phyloP scores from a whole-genome alignment of 2,888 invertebrate species.

The Palloptera scutellata region DNA sequence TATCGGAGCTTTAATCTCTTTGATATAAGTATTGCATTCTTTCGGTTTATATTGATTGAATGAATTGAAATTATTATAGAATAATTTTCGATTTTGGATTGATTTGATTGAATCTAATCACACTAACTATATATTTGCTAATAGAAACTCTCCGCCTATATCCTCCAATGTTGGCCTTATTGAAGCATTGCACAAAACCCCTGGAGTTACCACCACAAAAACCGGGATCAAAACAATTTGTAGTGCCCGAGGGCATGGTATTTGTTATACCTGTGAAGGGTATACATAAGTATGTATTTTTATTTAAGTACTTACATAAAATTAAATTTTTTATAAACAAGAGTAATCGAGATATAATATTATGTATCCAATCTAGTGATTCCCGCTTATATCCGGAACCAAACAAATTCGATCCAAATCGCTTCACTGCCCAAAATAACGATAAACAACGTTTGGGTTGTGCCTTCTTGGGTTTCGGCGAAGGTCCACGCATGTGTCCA shows the following conservation, averaged over 20 bases:
- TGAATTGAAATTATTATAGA: no score
- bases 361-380: constrained; percentile 41
- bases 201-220: constrained; percentile 45
- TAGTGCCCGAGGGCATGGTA: constrained; percentile 43
- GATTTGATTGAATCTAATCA: background rate
- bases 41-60: no score
- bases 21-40: no score
- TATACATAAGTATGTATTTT: constrained; percentile 48
- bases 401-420: constrained; percentile 45
- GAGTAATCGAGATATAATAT: background rate
- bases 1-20: no score
- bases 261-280: constrained; percentile 52
- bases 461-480: constrained; percentile 52
- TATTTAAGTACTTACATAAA: background rate
- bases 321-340: background rate
- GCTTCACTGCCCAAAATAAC: constrained; percentile 40
- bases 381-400: constrained; percentile 45
- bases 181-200: constrained; percentile 51
- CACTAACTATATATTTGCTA: no score
- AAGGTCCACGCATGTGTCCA: constrained; percentile 56
- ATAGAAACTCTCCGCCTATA: constrained; percentile 52
- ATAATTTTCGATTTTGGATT: background rate
- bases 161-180: constrained; percentile 51
- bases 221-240: constrained; percentile 14
- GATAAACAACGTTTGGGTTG: constrained; percentile 39